Evolutionary conservation across 2,797 vertebrate species (phyloP).

Genomic region (Capromys pilorides): DNA sequence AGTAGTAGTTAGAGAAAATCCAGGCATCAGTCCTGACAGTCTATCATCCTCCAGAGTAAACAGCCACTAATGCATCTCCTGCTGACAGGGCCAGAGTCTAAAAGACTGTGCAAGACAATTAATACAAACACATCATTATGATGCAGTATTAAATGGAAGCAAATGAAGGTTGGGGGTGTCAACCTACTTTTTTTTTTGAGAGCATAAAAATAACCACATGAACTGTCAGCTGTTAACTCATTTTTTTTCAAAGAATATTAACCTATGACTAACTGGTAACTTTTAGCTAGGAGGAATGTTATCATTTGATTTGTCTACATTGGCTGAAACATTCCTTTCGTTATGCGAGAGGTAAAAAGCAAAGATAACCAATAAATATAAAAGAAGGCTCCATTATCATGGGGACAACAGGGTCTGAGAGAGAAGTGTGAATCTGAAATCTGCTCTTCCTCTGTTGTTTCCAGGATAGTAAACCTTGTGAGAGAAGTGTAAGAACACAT

Average conservation of each 20-base stretch:
- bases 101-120: not conserved
- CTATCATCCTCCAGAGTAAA: not conserved
- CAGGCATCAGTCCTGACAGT: not conserved
- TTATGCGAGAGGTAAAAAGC: not conserved
- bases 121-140: not conserved
- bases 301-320: not conserved
- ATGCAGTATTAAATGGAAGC: not conserved
- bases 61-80: not conserved
- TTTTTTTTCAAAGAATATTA: constrained; percentile 8
- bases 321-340: not conserved
- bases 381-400: not conserved
- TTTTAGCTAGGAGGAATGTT: not conserved
- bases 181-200: not conserved
- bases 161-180: not conserved
- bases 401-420: too few species aligned
- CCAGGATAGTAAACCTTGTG: too few species aligned
- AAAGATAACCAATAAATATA: constrained; percentile 14
- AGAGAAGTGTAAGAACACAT: too few species aligned
- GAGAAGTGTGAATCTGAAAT: too few species aligned
- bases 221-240: not conserved
- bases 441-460: too few species aligned
- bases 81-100: not conserved
- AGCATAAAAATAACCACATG: not conserved
- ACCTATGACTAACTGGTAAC: not conserved
- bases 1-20: not conserved